A percentile compares a stretch with the other conserved stretches of the same genome.
These are phyloP conservation scores for Drosophila lini DNA, from an alignment of 1,140 invertebrate species.

Conservation along the genomic window DNA sequence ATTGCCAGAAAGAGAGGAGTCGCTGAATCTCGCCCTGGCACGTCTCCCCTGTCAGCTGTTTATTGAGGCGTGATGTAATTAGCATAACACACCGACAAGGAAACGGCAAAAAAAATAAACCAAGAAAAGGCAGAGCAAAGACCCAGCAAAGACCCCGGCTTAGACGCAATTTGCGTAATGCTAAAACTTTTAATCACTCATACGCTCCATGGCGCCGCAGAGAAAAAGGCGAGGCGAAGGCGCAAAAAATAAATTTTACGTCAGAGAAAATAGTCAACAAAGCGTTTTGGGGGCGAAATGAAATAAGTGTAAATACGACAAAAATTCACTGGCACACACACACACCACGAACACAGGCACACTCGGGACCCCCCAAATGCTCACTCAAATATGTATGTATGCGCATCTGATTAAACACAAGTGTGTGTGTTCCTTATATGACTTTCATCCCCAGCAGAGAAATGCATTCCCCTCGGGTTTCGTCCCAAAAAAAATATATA, in stretches of 20 bases:
- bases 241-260: conserved; percentile 38
- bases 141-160: conserved; percentile 27
- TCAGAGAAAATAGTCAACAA: conserved; percentile 62
- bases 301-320: conserved; percentile 77
- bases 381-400: conserved; percentile 76
- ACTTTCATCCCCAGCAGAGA: conserved; percentile 54
- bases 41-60: conserved; percentile 52
- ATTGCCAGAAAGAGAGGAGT: not conserved
- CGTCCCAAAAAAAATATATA: conserved; percentile 3
- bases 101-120: conserved; percentile 4
- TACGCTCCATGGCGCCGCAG: conserved; percentile 65
- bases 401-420: conserved; percentile 78
- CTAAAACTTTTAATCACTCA: conserved; percentile 80
- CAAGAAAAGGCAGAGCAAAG: conserved; percentile 2
- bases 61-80: conserved; percentile 76
- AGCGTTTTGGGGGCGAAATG: conserved; percentile 61
- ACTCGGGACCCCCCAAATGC: conserved; percentile 36
- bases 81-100: conserved; percentile 62
- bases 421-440: conserved; percentile 52
- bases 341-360: not conserved
- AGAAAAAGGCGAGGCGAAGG: conserved; percentile 21
- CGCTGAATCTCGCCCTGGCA: conserved; percentile 32
- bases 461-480: conserved; percentile 27
- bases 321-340: conserved; percentile 38
- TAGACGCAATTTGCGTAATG: conserved; percentile 76